Conservation (phyloP, 1,140 invertebrate genomes). For the Hyphantria cunea region DNA sequence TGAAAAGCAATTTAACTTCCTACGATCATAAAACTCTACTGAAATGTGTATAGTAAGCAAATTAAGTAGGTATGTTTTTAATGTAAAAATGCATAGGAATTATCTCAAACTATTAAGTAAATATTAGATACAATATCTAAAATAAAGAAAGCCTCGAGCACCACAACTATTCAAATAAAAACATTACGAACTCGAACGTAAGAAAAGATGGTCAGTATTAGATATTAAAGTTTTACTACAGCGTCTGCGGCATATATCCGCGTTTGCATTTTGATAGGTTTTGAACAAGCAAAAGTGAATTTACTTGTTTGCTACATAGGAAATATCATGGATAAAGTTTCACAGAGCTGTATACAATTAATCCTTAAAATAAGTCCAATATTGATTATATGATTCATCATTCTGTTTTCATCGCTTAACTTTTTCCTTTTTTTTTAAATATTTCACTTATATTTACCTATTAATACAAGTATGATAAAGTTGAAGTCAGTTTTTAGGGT, state of each 20-base stretch:
- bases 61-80: not conserved
- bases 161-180: slow-evolving; percentile 8
- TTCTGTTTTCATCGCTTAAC: no score
- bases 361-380: no score
- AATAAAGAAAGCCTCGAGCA: not conserved
- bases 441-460: no score
- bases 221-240: slow-evolving; percentile 24
- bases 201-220: slow-evolving; percentile 20
- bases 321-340: no score
- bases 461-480: no score
- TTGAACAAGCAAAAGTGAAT: slow-evolving; percentile 27
- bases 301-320: slow-evolving; percentile 1
- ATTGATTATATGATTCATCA: no score
- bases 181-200: slow-evolving; percentile 2
- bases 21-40: not conserved
- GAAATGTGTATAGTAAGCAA: not conserved
- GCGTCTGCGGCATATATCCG: slow-evolving; percentile 13
- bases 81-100: no score
- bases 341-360: no score
- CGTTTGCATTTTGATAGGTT: slow-evolving; percentile 25
- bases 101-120: no score
- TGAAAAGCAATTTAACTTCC: not conserved
- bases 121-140: no score
- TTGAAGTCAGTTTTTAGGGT: no score
- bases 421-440: no score